Evolutionary conservation across 1,140 invertebrate species (phyloP).

Genomic region (Meloidogyne exigua): DNA sequence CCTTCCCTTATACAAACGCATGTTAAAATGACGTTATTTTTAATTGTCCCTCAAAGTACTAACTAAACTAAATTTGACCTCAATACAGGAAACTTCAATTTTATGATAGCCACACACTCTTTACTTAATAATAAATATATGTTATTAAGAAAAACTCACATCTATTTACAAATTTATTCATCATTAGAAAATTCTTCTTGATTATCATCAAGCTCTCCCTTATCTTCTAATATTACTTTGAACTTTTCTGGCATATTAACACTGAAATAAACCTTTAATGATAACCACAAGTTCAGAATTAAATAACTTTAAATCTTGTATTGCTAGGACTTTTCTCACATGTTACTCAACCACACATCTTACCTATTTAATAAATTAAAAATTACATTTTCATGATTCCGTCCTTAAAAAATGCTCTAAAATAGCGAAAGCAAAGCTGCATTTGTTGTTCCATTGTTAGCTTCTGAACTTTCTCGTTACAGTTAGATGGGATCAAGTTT

Average conservation of each 20-base stretch:
- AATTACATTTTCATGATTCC: slow-evolving; percentile 7
- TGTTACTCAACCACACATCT: neutral
- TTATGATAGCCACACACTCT: no score
- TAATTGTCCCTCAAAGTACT: neutral
- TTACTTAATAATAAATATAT: no score
- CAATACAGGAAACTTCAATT: no score
- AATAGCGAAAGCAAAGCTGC: slow-evolving; percentile 8
- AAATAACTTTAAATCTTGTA: no score
- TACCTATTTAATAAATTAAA: neutral
- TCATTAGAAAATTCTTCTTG: neutral
- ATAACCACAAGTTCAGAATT: no score
- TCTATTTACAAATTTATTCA: neutral
- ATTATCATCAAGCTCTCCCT: neutral
- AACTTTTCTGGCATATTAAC: neutral
- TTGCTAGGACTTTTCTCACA: no score
- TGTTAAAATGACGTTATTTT: neutral
- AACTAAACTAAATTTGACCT: no score
- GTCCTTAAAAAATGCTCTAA: neutral
- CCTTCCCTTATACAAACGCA: no score
- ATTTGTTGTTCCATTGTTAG: slow-evolving; percentile 6
- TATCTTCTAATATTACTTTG: neutral
- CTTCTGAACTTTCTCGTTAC: neutral
- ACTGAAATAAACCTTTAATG: neutral
- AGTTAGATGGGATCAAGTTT: neutral
- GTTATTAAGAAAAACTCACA: neutral